Conservation (phyloP, 2,888 invertebrate genomes). For the Agrotis exclamationis region DNA sequence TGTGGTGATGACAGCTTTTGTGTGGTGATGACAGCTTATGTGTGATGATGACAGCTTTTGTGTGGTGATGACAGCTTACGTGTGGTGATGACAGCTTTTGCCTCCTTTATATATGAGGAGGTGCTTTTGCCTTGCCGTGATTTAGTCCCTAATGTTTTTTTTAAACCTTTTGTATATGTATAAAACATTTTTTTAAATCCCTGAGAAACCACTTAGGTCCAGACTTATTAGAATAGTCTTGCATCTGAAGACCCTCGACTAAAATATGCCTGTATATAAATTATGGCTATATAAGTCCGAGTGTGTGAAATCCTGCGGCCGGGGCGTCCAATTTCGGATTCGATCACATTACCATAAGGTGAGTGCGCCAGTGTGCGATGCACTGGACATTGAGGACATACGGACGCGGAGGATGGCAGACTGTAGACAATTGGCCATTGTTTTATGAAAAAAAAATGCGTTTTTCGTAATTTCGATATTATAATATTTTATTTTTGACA, state of each 20-base stretch:
- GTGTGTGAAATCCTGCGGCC: conserved; percentile 76
- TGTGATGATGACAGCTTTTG: too few species aligned
- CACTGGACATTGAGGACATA: conserved; percentile 68
- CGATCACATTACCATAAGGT: conserved; percentile 88
- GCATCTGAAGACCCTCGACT: conserved; percentile 36
- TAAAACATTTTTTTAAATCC: neutral
- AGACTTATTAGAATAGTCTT: conserved; percentile 51
- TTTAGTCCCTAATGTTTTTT: too few species aligned
- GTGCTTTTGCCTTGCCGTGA: too few species aligned
- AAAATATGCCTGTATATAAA: conserved; percentile 45
- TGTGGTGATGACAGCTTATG: too few species aligned
- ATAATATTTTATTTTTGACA: too few species aligned
- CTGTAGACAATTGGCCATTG: neutral
- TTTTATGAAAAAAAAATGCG: too few species aligned
- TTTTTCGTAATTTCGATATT: too few species aligned
- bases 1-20: too few species aligned
- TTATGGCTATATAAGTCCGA: conserved; percentile 72
- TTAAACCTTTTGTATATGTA: too few species aligned
- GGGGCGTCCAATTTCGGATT: conserved; percentile 87
- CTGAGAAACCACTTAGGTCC: conserved; percentile 1
- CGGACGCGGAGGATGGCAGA: conserved; percentile 6
- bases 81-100: too few species aligned
- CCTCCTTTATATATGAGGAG: too few species aligned
- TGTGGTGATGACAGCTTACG: too few species aligned
- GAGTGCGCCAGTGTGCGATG: conserved; percentile 77